Evolutionary conservation across 2,888 invertebrate genomes (phyloP).

Genomic region (Cremastinae sp.): DNA sequence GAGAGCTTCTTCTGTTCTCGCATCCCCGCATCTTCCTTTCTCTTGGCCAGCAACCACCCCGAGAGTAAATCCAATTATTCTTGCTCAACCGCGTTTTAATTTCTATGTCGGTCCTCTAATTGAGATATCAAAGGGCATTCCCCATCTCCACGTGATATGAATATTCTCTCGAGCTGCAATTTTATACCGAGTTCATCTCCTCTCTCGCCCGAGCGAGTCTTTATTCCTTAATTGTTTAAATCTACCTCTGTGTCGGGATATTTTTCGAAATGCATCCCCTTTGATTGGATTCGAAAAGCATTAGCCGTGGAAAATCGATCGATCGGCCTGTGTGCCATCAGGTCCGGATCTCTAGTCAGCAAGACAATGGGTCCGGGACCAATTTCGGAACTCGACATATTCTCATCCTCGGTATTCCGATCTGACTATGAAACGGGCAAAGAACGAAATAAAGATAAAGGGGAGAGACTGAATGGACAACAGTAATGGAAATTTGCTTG

Average conservation of each 20-base stretch:
- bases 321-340: slow-evolving; percentile 44
- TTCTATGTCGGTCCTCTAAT: slow-evolving; percentile 25
- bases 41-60: slow-evolving; percentile 14
- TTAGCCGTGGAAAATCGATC: slow-evolving; percentile 37
- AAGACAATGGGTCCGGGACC: slow-evolving; percentile 33
- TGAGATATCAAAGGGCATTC: slow-evolving; percentile 5
- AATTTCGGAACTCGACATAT: slow-evolving; percentile 23
- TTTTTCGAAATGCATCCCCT: not conserved
- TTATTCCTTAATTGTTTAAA: slow-evolving; percentile 4
- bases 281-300: not conserved
- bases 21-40: slow-evolving; percentile 13
- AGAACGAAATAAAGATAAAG: not conserved
- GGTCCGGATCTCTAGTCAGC: slow-evolving; percentile 38
- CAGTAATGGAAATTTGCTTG: slow-evolving; percentile 48
- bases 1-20: slow-evolving; percentile 26
- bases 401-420: slow-evolving; percentile 1
- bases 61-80: slow-evolving; percentile 50
- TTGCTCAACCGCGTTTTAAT: slow-evolving; percentile 37
- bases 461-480: slow-evolving; percentile 53
- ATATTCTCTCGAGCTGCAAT: not conserved
- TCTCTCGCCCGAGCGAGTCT: too few relatives aligned
- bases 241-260: not conserved
- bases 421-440: too few relatives aligned
- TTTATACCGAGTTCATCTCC: too few relatives aligned
- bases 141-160: not conserved